Evolutionary conservation across 2,888 invertebrate species (phyloP), one percentile per base, ranked within the genome.

Genomic region (Nematopogon swammerdamellus): DNA sequence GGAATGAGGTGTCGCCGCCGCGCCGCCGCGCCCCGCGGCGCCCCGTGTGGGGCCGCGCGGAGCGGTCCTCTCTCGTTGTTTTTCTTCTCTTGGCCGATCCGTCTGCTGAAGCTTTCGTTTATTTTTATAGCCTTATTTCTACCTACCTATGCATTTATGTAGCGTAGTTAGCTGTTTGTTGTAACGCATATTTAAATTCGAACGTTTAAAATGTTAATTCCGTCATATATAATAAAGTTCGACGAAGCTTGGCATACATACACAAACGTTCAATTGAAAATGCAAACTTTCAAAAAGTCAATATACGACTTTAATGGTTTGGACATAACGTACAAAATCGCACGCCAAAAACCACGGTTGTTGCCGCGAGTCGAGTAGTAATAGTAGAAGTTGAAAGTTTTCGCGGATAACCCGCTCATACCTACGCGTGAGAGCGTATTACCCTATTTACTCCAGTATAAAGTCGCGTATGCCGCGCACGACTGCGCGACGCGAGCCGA

Each of bases 401-500:
- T 14, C 36, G 11, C 36, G 36, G 14, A 14, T 36, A 36, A 36
- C 36, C 36, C 36, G 36, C 36, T 36, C 36, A 36, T 36, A 8
- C 25, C 25, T 25, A 36, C 36, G 11, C 36, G 14, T 14, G 6
- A 36, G n/a, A 4, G 3, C 36, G 14, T 36, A 36, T 36, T 36
- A 36, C 36, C 36, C 36, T 36, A 36, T 36, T 36, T 4, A 14
- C 36, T 36, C 14, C 11, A 14, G 3, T 3, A 36, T 36, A 36
- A 36, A 36, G 36, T 36, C 36, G 36, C 36, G 36, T 36, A 36
- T 36, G n/a, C 11, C 36, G 36, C 36, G 14, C 36, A 65, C 65
- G 66, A 62, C 65, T 63, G 64, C 63, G 65, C 64, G 63, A 55
- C 63, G 65, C 64, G 63, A 55, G 25, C 5, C 8, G 46, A 48